phyloP scores from a whole-genome alignment of 2,888 invertebrate species.

The Ormyrus thymus region DNA sequence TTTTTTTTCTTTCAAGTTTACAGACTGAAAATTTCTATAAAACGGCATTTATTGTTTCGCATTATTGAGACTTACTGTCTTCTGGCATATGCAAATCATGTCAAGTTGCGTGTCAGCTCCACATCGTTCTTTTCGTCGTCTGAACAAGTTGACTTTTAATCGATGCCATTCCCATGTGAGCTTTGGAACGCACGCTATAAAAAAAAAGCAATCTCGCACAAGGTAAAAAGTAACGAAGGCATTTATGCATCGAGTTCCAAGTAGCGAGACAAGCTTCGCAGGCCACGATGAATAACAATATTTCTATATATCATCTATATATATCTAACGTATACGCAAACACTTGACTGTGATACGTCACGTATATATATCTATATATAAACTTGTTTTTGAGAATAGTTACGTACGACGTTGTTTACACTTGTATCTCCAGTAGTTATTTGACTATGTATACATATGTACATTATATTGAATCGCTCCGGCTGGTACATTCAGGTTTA shows the following conservation, averaged over 20 bases:
- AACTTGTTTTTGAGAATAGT: slow-evolving; percentile 22
- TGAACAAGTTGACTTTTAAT: slow-evolving; percentile 4
- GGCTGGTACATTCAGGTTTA: slow-evolving; percentile 73
- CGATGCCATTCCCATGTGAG: slow-evolving; percentile 3
- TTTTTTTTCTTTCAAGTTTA: too few species aligned
- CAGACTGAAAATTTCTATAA: too few species aligned
- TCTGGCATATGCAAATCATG: slow-evolving; percentile 11
- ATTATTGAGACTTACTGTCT: slow-evolving; percentile 4
- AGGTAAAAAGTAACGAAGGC: not conserved
- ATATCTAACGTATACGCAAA: slow-evolving; percentile 21
- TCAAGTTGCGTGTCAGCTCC: slow-evolving; percentile 22
- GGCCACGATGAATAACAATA: slow-evolving; percentile 69
- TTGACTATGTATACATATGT: slow-evolving; percentile 57
- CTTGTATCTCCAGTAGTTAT: slow-evolving; percentile 58
- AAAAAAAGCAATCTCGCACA: not conserved
- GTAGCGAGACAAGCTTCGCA: slow-evolving; percentile 65
- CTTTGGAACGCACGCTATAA: slow-evolving; percentile 20
- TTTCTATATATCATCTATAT: slow-evolving; percentile 52
- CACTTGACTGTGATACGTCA: slow-evolving; percentile 6
- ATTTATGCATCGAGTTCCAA: slow-evolving; percentile 10
- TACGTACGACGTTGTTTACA: slow-evolving; percentile 60
- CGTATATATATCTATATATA: slow-evolving; percentile 20
- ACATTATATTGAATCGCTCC: slow-evolving; percentile 65
- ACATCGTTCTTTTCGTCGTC: slow-evolving; percentile 10
- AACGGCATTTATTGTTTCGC: not conserved